Base-by-base conservation (phyloP, 2,888 invertebrate species). In the Trichogramma dendrolimi region DNA sequence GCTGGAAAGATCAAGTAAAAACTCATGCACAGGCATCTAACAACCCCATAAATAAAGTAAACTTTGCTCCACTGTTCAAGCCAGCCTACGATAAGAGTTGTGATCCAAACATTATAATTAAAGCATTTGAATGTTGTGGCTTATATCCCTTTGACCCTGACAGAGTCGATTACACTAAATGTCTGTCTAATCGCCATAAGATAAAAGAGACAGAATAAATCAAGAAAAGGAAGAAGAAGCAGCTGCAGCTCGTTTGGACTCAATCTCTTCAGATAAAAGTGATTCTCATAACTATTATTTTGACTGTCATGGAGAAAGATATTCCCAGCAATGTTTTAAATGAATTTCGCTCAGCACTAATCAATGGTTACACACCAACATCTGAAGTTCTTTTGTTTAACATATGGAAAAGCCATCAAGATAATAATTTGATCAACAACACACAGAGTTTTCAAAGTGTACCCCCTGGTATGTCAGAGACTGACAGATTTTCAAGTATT, bases 81-180 rank as follows among this genome's bases (percentile, higher is more conserved):
- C 8, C 47, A 11, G 61, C 63, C 7, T 58, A 47, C 14, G 4
- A 5, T 10, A 6, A 58, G 8, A 48, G 55, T 40, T 44, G n/a
- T 27, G 58, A 58, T 52, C 46, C 52, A 4, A 51, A 55, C 43
- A 56, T 60, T 1, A 46, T 65, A 0, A 51, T 51, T 3, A 62
- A 65, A 52, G 41, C 62, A 7, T 65, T 65, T 56, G 46, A 55
- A 11, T 38, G 51, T 3, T 65, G 65, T 43, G 63, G 65, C 2
- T 11, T 65, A 4, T 63, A 55, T 50, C 65, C 61, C 0, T 57
- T 63, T 47, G 8, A 61, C 8, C 58, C 62, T 7, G 14, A 65
- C 47, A 49, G 38, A 6, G 55, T 61, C 0, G 56, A 65, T 50
- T 61, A 65, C 42, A 53, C 61, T n/a, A 63, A 65, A 50, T 63